These are phyloP conservation scores for Dreissena polymorpha DNA, from an alignment of 1,140 invertebrate genomes.

Conservation along the genomic window DNA sequence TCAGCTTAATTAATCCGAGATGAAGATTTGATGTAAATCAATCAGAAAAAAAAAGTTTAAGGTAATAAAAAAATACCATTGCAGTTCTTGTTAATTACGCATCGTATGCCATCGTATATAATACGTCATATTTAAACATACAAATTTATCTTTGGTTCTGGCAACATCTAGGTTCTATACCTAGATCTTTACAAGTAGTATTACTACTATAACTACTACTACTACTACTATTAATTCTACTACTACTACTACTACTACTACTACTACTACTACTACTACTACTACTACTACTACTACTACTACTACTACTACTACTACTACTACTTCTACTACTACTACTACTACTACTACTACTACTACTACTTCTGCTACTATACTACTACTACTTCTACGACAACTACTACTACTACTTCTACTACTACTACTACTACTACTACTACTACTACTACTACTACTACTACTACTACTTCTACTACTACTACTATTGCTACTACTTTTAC, in stretches of 20 bases:
- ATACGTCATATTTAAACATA: too few species aligned
- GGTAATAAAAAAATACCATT: too few species aligned
- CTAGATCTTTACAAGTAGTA: background rate
- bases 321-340: background rate
- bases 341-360: background rate
- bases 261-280: background rate
- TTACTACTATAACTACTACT: background rate
- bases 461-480: background rate
- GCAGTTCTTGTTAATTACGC: too few species aligned
- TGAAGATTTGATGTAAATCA: too few species aligned
- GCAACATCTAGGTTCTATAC: too few species aligned
- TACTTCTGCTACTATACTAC: background rate
- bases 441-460: background rate
- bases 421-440: background rate
- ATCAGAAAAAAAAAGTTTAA: too few species aligned
- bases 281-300: background rate
- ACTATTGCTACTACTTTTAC: background rate
- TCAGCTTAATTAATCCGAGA: too few species aligned
- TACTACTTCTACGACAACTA: background rate
- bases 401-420: background rate
- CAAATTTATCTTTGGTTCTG: too few species aligned
- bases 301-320: background rate
- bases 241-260: conserved; percentile 2
- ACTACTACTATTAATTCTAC: background rate
- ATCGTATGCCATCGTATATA: too few species aligned